Conservation (phyloP, 2,113 vertebrate species). For the zebrafish (Danio rerio) region GRCz12tu NC_133193.1:6546001-6546500, state of each 20-base stretch:
- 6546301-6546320: not conserved
- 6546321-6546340: not conserved
- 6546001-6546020: not conserved
- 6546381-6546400: not conserved
- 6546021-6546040: not conserved
- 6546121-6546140: not conserved
- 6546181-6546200: not conserved
- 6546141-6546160: not conserved
- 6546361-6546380: not conserved
- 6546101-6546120: not conserved
- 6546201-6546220: conserved; percentile 17
- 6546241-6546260: not conserved
- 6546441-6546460: not conserved
- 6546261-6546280: not conserved
- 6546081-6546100: not conserved
- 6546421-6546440: conserved; percentile 10
- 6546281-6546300: not conserved
- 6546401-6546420: conserved; percentile 17
- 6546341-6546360: not conserved
- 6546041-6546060: not conserved
- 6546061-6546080: not conserved
- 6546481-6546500: not conserved
- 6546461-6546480: conserved; percentile 21
- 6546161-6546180: not conserved
- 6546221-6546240: not conserved